Evolutionary conservation across 2,797 vertebrate species (phyloP).

Genomic region (Acanthurus tractus): DNA sequence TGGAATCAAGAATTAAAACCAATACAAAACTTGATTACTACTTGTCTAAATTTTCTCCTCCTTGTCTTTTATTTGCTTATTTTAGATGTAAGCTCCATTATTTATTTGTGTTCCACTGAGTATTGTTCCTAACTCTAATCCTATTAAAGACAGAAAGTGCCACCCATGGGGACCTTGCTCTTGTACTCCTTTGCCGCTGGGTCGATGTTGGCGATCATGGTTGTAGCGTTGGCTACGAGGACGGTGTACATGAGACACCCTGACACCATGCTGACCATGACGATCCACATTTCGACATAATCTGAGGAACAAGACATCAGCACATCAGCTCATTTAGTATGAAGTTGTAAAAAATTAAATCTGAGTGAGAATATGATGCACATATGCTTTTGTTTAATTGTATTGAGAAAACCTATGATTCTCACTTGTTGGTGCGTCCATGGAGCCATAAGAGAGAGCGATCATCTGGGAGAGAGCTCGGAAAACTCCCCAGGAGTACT

Average conservation of each 20-base stretch:
- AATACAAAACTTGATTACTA: no score
- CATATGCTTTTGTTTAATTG: not conserved
- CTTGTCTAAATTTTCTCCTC: no score
- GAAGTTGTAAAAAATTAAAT: conserved; percentile 6
- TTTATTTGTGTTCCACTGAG: not conserved
- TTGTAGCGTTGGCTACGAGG: conserved; percentile 86
- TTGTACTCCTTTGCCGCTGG: conserved; percentile 85
- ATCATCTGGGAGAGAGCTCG: conserved; percentile 88
- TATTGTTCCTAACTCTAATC: not conserved
- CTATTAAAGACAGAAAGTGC: not conserved
- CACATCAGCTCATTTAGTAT: not conserved
- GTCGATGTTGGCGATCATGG: conserved; percentile 85
- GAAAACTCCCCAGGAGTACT: conserved; percentile 88
- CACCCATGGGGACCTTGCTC: conserved; percentile 80
- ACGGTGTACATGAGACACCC: conserved; percentile 88
- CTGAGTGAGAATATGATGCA: conserved; percentile 5
- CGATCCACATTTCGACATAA: conserved; percentile 87
- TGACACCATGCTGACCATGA: conserved; percentile 88
- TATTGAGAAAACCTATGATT: conserved; percentile 40
- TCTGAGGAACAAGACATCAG: conserved; percentile 67
- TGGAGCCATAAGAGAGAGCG: conserved; percentile 86
- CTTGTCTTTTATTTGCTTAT: no score
- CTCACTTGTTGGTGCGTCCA: conserved; percentile 86
- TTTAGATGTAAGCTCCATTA: not conserved
- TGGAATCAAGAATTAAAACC: no score